Conservation (phyloP, 53 echinoderm and acorn worm species). For the Antedon mediterranea region DNA sequence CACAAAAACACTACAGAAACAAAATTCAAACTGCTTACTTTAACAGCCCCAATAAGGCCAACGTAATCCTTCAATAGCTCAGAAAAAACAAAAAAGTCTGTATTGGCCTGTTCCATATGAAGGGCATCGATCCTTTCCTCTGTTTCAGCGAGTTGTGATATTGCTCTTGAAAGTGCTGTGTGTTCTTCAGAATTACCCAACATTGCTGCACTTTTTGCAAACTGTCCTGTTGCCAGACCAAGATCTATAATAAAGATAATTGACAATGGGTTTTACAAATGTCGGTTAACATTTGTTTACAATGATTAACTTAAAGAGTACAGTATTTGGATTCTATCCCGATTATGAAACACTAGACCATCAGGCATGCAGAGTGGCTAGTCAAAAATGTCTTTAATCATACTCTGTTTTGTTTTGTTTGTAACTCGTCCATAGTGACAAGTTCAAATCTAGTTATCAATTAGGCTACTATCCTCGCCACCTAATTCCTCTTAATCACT, state of each 20-base stretch:
- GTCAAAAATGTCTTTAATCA: no score
- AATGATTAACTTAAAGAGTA: no score
- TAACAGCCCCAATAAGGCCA: conserved; percentile 84
- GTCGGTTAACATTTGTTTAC: no score
- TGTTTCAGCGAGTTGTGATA: conserved; percentile 90
- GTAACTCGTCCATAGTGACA: no score
- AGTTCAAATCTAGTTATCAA: no score
- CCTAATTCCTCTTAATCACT: no score
- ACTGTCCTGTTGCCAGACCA: conserved; percentile 60
- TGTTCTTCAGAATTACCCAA: conserved; percentile 97
- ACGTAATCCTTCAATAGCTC: conserved; percentile 96
- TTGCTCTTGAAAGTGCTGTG: conserved; percentile 88
- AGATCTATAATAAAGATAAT: conserved; percentile 33
- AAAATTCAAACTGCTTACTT: conserved; percentile 31
- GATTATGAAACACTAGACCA: no score
- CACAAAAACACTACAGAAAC: neutral
- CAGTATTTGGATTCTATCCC: no score
- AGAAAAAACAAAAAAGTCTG: conserved; percentile 93
- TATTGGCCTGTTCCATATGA: conserved; percentile 78
- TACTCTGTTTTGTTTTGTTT: no score
- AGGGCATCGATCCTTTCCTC: conserved; percentile 90
- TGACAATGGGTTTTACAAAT: no score
- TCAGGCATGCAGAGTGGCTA: no score
- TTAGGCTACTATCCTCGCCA: no score
- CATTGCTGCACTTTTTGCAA: conserved; percentile 96